phyloP scores from a whole-genome alignment of 2,888 invertebrate species.

The Melieria omissa region DNA sequence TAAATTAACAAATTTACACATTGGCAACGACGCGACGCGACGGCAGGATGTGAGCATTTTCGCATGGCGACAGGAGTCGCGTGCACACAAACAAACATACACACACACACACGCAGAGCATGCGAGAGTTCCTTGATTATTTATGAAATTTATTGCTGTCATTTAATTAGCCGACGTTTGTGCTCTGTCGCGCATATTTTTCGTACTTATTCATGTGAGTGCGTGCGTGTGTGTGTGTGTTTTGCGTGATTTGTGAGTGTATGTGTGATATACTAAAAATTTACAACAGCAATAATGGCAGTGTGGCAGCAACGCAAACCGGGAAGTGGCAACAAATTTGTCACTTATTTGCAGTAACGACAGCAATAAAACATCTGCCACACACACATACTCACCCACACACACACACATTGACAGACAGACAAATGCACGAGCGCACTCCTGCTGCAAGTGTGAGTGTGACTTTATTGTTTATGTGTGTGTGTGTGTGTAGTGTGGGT shows the following conservation, averaged over 20 bases:
- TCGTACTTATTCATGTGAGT: neutral
- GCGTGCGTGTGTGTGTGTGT: constrained; percentile 3
- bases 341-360: constrained; percentile 29
- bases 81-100: neutral
- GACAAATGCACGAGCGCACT: neutral
- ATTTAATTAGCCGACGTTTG: constrained; percentile 53
- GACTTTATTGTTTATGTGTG: constrained; percentile 1
- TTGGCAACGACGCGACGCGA: constrained; percentile 1
- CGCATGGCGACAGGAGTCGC: neutral
- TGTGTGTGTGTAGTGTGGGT: constrained; percentile 2
- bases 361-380: constrained; percentile 16
- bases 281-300: neutral
- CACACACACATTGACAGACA: neutral
- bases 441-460: neutral
- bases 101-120: neutral
- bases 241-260: neutral
- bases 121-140: constrained; percentile 44
- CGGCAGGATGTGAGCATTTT: neutral
- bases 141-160: constrained; percentile 52
- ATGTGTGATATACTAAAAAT: neutral
- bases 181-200: neutral
- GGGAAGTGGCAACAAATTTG: constrained; percentile 22
- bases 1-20: constrained; percentile 33
- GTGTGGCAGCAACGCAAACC: neutral
- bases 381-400: neutral